Conservation (phyloP, 2,888 invertebrate genomes). For the Dexiosoma caninum region DNA sequence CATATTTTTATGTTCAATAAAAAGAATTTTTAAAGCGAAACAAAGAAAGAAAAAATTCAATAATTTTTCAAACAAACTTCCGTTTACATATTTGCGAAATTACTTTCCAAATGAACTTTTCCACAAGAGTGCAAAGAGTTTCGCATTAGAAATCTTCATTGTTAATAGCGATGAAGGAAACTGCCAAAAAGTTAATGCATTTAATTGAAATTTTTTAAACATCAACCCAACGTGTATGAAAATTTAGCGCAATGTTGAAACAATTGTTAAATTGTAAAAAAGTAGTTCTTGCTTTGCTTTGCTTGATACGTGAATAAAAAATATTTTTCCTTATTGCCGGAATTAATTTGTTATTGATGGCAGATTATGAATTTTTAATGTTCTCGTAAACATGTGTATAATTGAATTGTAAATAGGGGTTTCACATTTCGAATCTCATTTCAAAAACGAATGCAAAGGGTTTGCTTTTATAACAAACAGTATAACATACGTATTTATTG, state of each 20-base stretch:
- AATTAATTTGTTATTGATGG: constrained; percentile 63
- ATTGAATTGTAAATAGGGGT: constrained; percentile 49
- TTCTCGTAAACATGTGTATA: constrained; percentile 50
- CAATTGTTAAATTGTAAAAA: neutral
- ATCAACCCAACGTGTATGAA: too few species aligned
- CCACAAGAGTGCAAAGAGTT: too few species aligned
- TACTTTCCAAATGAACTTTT: too few species aligned
- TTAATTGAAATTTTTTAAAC: neutral
- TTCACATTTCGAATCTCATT: neutral
- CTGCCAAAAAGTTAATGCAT: too few species aligned
- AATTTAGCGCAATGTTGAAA: neutral
- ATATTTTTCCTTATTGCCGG: constrained; percentile 48
- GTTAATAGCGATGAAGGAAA: too few species aligned
- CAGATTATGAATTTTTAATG: constrained; percentile 56
- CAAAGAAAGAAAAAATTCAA: too few species aligned
- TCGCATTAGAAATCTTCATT: too few species aligned
- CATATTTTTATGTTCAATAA: too few species aligned
- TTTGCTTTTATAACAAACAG: neutral
- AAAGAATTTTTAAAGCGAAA: too few species aligned
- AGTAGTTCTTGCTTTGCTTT: neutral
- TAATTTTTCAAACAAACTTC: too few species aligned
- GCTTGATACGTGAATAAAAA: neutral
- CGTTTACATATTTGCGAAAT: too few species aligned
- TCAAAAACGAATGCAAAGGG: neutral
- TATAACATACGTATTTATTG: too few species aligned